Conservation (phyloP, 2,888 invertebrate species). For the Disparrhopalites patrizii region DNA sequence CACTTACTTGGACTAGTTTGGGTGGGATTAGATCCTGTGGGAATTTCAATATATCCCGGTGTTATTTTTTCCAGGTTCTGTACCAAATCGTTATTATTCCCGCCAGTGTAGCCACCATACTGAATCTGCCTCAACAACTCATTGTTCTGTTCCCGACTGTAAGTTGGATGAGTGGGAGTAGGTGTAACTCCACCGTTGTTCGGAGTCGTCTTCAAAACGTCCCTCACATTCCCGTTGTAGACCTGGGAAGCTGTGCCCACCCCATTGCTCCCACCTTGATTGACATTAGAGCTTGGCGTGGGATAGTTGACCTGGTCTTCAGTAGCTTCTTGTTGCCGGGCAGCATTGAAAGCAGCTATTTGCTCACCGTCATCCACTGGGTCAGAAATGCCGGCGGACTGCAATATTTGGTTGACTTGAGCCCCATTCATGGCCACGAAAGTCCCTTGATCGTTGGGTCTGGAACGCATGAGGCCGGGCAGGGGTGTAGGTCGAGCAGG, state of each 20-base stretch:
- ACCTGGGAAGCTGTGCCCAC: slow-evolving; percentile 34
- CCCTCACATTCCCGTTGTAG: slow-evolving; percentile 37
- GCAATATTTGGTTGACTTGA: slow-evolving; percentile 20
- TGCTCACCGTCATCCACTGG: slow-evolving; percentile 21
- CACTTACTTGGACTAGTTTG: slow-evolving; percentile 17
- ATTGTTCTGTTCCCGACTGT: slow-evolving; percentile 30
- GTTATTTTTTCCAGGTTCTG: slow-evolving; percentile 23
- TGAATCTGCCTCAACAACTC: slow-evolving; percentile 39
- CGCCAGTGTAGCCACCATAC: slow-evolving; percentile 36
- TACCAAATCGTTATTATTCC: slow-evolving; percentile 27
- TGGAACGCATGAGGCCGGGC: neutral
- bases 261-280: slow-evolving; percentile 25
- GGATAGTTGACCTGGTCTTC: slow-evolving; percentile 32
- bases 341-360: slow-evolving; percentile 9
- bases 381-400: slow-evolving; percentile 19
- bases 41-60: slow-evolving; percentile 25
- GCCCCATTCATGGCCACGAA: slow-evolving; percentile 26
- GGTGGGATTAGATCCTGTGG: slow-evolving; percentile 13
- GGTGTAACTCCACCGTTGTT: slow-evolving; percentile 16
- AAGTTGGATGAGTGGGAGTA: slow-evolving; percentile 2
- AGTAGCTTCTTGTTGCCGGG: neutral
- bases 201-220: slow-evolving; percentile 22
- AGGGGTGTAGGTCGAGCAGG: neutral
- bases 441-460: slow-evolving; percentile 8
- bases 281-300: slow-evolving; percentile 27